A percentile compares a stretch with the other conserved stretches of the same genome.
Evolutionary conservation across 2,797 vertebrate species (phyloP).

Genomic region (Scarus forsteni): DNA sequence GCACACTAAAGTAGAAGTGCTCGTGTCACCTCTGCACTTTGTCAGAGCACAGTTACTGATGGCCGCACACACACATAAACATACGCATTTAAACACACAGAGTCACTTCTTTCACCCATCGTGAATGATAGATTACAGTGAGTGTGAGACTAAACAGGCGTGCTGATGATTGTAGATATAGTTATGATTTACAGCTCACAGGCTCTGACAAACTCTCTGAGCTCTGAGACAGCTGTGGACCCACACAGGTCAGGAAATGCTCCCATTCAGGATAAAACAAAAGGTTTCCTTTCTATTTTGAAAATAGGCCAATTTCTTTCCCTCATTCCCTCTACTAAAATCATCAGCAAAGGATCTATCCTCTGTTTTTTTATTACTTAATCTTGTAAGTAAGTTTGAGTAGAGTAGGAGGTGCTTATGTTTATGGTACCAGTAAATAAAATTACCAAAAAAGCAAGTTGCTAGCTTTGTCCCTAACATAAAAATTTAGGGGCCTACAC

Average conservation of each 20-base stretch:
- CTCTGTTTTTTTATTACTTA: too few relatives aligned
- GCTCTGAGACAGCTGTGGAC: neutral
- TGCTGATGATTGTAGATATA: slow-evolving; percentile 19
- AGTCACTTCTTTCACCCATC: neutral
- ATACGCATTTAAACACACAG: slow-evolving; percentile 8
- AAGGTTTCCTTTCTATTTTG: too few relatives aligned
- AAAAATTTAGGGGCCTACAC: too few relatives aligned
- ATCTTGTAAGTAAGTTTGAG: too few relatives aligned
- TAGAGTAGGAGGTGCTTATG: too few relatives aligned
- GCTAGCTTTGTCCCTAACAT: too few relatives aligned
- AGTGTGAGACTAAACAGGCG: slow-evolving; percentile 32
- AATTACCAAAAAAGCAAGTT: too few relatives aligned
- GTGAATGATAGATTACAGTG: slow-evolving; percentile 12
- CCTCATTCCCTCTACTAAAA: too few relatives aligned
- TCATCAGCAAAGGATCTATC: too few relatives aligned
- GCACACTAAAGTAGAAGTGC: slow-evolving; percentile 48
- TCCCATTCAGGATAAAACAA: neutral
- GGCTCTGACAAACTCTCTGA: neutral
- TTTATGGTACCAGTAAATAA: too few relatives aligned
- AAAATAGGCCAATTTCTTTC: too few relatives aligned
- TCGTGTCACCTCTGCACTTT: slow-evolving; percentile 47
- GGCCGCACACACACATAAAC: slow-evolving; percentile 22
- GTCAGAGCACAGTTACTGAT: slow-evolving; percentile 57
- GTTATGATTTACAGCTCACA: neutral
- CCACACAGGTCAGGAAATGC: neutral